Base-by-base conservation (phyloP, 2,797 vertebrate species). In the Cichlasoma orientale region DNA sequence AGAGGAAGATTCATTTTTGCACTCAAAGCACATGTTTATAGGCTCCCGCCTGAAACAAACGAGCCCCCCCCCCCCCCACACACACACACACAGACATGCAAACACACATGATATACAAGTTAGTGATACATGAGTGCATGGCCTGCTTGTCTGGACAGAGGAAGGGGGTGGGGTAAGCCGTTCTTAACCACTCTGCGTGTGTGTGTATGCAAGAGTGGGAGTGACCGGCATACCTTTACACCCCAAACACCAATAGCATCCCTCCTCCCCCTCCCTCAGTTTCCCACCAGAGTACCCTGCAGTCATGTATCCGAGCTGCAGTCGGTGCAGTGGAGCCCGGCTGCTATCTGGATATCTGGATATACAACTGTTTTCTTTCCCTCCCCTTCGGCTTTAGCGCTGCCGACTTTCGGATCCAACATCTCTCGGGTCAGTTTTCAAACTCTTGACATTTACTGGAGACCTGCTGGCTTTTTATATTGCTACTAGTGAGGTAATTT, bases 171-270 rank as follows among this genome's bases (percentile, higher is more conserved):
- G 85, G 85, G 87, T 47, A 58, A 77, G 69, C 54, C 1, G 8
- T 31, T 57, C 75, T 82, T 78, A 72, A 79, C 53, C 76, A 29
- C 78, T 76, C 14, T 79, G 13, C 83, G 25, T 77, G 72, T 57
- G 73, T 74, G 77, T 72, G 77, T 55, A 44, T 52, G 79, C 61
- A 74, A 73, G 71, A 78, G 86, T 90, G 90, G 91, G 90, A 88
- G 91, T 85, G 89, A 89, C 80, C 71, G 6, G 83, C 90, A 90
- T 94, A 92, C 92, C 91, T 93, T 93, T 89, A 85, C 88, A 88
- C 78, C 77, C 77, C 56, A 1, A 81, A 74, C 85, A 70, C 91
- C 88, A 89, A 84, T 78, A 74, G 77, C 82, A 29, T 72, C 84
- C 58, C 56, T 38, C 75, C 71, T 50, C 74, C 77, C 71, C 82